A percentile compares a stretch with the other conserved stretches of the same genome.
Conservation (phyloP, 2,888 invertebrate genomes). For the Catocala fraxini region DNA sequence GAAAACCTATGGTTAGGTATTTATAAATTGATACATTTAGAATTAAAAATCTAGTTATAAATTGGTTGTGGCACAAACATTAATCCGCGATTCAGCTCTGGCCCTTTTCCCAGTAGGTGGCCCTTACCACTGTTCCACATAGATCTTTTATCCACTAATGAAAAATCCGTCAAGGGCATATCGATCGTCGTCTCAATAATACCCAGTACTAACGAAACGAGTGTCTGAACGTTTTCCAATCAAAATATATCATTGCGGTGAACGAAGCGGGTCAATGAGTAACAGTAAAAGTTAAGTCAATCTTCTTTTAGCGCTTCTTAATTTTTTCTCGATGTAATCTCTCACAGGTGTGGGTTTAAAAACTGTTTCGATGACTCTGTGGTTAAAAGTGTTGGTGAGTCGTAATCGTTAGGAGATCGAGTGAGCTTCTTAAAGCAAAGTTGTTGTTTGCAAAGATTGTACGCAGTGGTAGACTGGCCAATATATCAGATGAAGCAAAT, state of each 20-base stretch:
- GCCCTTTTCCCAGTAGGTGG: slow-evolving; percentile 7
- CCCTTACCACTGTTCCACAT: neutral
- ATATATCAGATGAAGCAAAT: too few relatives aligned
- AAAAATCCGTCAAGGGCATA: slow-evolving; percentile 9
- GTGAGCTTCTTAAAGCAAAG: too few relatives aligned
- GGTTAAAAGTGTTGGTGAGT: too few relatives aligned
- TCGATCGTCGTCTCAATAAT: neutral
- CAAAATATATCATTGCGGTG: slow-evolving; percentile 40
- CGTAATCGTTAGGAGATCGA: too few relatives aligned
- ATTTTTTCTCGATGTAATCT: slow-evolving; percentile 25
- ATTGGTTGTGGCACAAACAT: too few relatives aligned
- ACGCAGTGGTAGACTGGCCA: too few relatives aligned
- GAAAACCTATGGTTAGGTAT: too few relatives aligned
- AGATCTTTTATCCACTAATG: slow-evolving; percentile 16
- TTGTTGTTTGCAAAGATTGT: too few relatives aligned
- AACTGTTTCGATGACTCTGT: neutral
- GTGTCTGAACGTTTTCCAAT: slow-evolving; percentile 38
- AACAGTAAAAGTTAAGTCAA: slow-evolving; percentile 48
- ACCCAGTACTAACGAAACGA: slow-evolving; percentile 4
- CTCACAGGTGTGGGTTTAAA: slow-evolving; percentile 4
- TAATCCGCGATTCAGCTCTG: neutral
- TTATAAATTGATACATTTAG: too few relatives aligned
- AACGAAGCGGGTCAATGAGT: slow-evolving; percentile 44
- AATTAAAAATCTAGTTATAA: too few relatives aligned
- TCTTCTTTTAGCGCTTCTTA: slow-evolving; percentile 25